Conservation (phyloP, 1,140 invertebrate species). For the Papilio polytes region DNA sequence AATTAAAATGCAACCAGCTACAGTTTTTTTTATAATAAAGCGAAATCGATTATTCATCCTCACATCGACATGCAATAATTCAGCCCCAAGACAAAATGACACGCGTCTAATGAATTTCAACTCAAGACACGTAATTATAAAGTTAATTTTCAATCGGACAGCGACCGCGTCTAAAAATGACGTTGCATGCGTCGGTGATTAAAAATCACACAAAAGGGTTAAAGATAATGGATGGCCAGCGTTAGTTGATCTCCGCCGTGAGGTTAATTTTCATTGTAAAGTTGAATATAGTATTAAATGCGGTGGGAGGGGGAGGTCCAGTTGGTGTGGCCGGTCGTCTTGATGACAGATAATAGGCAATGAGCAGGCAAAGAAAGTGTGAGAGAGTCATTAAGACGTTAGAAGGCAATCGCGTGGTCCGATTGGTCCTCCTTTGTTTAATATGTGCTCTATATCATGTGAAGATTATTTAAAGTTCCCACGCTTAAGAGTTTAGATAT, state of each 20-base stretch:
- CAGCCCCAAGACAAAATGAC: background rate
- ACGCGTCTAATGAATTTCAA: constrained; percentile 29
- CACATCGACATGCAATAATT: constrained; percentile 38
- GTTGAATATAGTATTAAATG: background rate
- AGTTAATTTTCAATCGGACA: constrained; percentile 28
- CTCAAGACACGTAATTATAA: constrained; percentile 13
- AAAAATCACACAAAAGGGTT: constrained; percentile 39
- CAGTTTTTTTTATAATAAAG: constrained; percentile 23
- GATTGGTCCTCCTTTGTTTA: background rate
- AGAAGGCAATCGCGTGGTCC: constrained; percentile 4
- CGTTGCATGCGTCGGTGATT: constrained; percentile 35
- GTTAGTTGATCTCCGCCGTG: background rate
- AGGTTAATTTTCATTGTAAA: background rate
- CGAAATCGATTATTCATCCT: constrained; percentile 37
- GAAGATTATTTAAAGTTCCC: background rate
- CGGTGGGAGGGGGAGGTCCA: background rate
- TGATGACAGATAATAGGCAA: constrained; percentile 38
- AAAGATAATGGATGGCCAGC: constrained; percentile 18
- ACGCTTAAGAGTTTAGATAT: background rate
- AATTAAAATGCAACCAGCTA: constrained; percentile 37
- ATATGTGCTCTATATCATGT: background rate
- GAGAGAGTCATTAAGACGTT: constrained; percentile 32
- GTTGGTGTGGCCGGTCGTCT: background rate
- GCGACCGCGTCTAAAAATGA: background rate
- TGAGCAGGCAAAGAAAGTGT: constrained; percentile 37